Evolutionary conservation across 2,113 vertebrate species (phyloP).

Genomic region (Panurus biarmicus): DNA sequence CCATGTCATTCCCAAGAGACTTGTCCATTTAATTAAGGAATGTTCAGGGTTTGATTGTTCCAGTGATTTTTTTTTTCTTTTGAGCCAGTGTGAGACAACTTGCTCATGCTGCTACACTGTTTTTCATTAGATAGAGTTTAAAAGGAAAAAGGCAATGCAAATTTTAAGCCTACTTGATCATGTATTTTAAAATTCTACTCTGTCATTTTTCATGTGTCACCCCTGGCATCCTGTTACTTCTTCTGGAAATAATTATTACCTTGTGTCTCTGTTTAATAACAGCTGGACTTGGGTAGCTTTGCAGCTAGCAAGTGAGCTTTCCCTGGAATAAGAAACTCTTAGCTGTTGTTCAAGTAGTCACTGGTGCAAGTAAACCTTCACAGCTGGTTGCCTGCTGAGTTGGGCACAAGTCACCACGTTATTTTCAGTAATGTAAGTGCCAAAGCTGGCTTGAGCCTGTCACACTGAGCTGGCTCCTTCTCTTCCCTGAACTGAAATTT

Average conservation of each 20-base stretch:
- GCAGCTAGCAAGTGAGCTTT: not conserved
- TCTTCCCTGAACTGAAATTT: not conserved
- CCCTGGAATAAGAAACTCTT: not conserved
- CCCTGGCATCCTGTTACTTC: not conserved
- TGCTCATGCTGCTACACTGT: not conserved
- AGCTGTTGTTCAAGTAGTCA: not conserved
- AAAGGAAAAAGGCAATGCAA: not conserved
- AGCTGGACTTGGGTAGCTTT: not conserved
- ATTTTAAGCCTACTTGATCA: not conserved
- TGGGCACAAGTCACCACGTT: not conserved
- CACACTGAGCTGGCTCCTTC: not conserved
- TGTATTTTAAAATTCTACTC: not conserved
- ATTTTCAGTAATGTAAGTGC: not conserved
- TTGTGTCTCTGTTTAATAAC: not conserved
- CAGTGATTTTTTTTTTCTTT: not conserved
- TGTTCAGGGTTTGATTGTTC: not conserved
- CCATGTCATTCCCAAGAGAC: not conserved
- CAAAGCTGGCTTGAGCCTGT: not conserved
- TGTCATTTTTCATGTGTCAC: not conserved
- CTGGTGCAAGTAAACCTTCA: not conserved
- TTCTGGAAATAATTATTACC: slow-evolving; percentile 5
- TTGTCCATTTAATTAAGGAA: not conserved
- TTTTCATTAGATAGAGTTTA: not conserved
- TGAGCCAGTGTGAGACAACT: not conserved
- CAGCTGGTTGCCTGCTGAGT: not conserved